phyloP scores from a whole-genome alignment of 2,113 vertebrate species.

The Crotalus viridis region DNA sequence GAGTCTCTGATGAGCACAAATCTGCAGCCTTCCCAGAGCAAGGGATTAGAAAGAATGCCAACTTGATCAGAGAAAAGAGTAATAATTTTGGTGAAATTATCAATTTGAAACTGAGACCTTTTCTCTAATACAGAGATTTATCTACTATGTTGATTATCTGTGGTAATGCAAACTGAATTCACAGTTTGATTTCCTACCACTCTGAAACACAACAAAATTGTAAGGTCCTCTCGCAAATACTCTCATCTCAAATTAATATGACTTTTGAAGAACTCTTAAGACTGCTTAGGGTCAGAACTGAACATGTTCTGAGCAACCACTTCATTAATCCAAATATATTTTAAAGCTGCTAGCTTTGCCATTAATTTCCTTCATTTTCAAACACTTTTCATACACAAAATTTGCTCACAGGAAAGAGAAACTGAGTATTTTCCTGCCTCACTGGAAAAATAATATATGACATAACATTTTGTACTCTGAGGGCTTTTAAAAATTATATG shows the following conservation, averaged over 20 bases:
- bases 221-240: not conserved
- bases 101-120: not conserved
- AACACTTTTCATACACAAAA: not conserved
- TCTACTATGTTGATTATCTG: not conserved
- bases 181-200: not conserved
- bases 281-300: not conserved
- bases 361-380: not conserved
- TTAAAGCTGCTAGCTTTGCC: not conserved
- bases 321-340: not conserved
- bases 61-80: not conserved
- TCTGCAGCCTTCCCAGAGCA: not conserved
- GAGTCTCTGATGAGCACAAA: not conserved
- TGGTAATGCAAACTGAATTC: not conserved
- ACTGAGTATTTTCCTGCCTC: not conserved
- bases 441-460: not conserved
- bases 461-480: not conserved
- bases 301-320: not conserved
- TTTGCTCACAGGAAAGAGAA: not conserved
- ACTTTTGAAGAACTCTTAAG: not conserved
- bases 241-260: not conserved
- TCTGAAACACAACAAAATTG: not conserved
- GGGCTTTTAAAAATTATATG: not conserved
- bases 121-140: not conserved
- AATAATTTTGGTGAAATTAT: not conserved
- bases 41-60: not conserved